A percentile compares a stretch with the other conserved stretches of the same genome.
Evolutionary conservation across 2,113 vertebrate species (phyloP).

Genomic region (Eira barbara): DNA sequence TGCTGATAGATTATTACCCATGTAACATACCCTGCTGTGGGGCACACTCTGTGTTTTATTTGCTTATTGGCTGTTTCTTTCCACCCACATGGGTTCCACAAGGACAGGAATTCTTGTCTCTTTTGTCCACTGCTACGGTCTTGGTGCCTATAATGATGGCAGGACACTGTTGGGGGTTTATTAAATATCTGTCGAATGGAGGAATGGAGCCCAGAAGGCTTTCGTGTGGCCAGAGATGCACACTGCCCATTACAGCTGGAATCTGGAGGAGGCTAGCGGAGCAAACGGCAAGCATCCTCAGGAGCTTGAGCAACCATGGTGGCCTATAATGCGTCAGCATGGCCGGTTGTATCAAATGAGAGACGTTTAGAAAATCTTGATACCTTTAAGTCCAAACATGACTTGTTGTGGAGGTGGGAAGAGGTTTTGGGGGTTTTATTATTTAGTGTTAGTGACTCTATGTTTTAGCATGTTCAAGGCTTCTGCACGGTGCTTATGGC

Average conservation of each 20-base stretch:
- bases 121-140: background rate
- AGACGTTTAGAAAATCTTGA: background rate
- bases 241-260: background rate
- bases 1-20: background rate
- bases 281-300: background rate
- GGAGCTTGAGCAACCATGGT: background rate
- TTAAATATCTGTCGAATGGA: background rate
- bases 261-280: too few relatives aligned
- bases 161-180: background rate
- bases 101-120: background rate
- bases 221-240: background rate
- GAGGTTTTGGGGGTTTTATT: background rate
- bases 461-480: background rate
- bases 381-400: background rate
- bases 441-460: background rate
- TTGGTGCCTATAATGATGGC: background rate
- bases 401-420: background rate
- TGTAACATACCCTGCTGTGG: rapidly evolving
- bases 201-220: background rate
- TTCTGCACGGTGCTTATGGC: background rate
- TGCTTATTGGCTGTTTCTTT: background rate
- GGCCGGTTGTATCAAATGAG: rapidly evolving
- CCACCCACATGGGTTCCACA: background rate
- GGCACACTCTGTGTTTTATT: background rate
- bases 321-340: background rate